These are phyloP conservation scores for Magallana nippona DNA, from an alignment of 2,888 invertebrate species.

Conservation along the genomic window DNA sequence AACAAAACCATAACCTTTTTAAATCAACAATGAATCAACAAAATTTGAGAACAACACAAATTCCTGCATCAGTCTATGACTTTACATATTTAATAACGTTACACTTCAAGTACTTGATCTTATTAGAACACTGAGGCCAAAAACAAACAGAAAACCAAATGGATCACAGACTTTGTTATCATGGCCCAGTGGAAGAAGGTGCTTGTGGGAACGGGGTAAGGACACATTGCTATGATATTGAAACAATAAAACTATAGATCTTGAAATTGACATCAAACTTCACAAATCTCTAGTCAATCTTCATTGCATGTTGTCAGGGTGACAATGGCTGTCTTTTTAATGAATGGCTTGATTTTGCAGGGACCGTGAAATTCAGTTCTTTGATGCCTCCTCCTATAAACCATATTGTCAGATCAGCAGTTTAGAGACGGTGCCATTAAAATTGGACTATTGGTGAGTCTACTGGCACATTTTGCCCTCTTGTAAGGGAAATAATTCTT, in stretches of 20 bases:
- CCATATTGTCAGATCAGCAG: constrained; percentile 80
- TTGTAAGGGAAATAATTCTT: background rate
- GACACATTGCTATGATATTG: too few species aligned
- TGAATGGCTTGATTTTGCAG: constrained; percentile 62
- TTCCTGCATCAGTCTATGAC: too few species aligned
- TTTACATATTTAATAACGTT: too few species aligned
- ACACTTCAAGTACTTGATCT: background rate
- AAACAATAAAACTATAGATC: too few species aligned
- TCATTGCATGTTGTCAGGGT: too few species aligned
- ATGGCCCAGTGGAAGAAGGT: constrained; percentile 80
- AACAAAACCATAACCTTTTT: too few species aligned
- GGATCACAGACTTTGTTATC: constrained; percentile 80
- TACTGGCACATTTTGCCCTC: background rate
- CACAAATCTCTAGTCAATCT: too few species aligned
- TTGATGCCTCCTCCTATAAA: constrained; percentile 80
- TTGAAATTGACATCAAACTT: too few species aligned
- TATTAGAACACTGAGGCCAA: constrained; percentile 72
- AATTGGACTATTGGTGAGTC: constrained; percentile 78
- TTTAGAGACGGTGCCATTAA: constrained; percentile 79
- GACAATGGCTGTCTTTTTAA: too few species aligned
- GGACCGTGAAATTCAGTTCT: constrained; percentile 80
- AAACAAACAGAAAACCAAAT: constrained; percentile 75
- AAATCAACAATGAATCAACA: too few species aligned
- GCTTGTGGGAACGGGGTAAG: constrained; percentile 78
- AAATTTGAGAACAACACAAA: too few species aligned